Percentiles rank a stretch among this genome's conserved stretches.
phyloP scores from a whole-genome alignment of 2,888 invertebrate species.

The Deilephila elpenor region DNA sequence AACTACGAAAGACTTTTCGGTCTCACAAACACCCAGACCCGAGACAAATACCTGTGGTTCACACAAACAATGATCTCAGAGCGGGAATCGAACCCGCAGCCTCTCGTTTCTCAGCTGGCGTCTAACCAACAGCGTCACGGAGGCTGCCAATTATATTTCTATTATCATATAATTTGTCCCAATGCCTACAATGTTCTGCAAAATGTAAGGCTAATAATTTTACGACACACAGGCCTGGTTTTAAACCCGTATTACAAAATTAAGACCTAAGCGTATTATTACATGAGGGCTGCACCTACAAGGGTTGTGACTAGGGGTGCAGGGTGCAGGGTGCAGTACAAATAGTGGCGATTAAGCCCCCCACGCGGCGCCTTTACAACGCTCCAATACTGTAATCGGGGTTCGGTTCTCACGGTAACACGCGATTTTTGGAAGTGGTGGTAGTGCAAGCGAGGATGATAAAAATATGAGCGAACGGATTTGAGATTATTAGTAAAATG shows the following conservation, averaged over 20 bases:
- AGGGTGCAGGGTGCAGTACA: conserved; percentile 55
- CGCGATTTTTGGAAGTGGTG: conserved; percentile 43
- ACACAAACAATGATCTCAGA: too few species aligned
- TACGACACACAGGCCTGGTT: not conserved
- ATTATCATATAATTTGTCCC: too few species aligned
- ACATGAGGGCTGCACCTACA: conserved; percentile 24
- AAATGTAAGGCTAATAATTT: too few species aligned
- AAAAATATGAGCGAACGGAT: not conserved
- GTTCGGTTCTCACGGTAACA: conserved; percentile 50
- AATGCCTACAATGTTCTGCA: too few species aligned
- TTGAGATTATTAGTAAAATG: too few species aligned
- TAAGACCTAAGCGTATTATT: not conserved
- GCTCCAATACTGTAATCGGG: conserved; percentile 56
- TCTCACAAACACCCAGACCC: too few species aligned
- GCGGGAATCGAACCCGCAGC: too few species aligned
- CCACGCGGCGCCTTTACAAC: conserved; percentile 60
- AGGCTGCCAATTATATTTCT: too few species aligned
- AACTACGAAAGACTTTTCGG: too few species aligned
- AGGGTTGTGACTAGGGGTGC: conserved; percentile 31
- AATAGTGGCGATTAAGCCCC: conserved; percentile 59
- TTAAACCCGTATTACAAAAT: not conserved
- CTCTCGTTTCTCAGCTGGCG: too few species aligned
- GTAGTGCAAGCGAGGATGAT: conserved; percentile 31
- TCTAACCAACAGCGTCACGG: too few species aligned
- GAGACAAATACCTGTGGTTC: too few species aligned